Conservation (phyloP, 2,797 vertebrate genomes). For the Sebastes oblongus region DNA sequence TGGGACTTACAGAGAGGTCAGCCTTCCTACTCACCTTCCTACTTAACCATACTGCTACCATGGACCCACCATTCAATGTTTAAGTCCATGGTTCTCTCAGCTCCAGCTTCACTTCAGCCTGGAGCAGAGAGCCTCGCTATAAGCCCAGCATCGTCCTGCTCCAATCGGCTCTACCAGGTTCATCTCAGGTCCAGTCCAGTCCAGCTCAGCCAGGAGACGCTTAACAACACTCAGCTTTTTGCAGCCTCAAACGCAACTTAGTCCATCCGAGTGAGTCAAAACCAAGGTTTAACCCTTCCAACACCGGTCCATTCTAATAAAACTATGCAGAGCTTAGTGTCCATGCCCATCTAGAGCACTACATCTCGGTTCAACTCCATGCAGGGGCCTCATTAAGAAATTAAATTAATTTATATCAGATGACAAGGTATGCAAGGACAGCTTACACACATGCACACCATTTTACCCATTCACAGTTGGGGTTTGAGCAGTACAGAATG, state of each 20-base stretch:
- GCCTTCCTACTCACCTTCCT: conserved; percentile 27
- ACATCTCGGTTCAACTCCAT: background rate
- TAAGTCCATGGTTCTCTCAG: conserved; percentile 48
- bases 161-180: conserved; percentile 58
- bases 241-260: conserved; percentile 36
- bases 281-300: background rate
- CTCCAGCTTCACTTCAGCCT: conserved; percentile 66
- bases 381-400: background rate
- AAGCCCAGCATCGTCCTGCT: conserved; percentile 40
- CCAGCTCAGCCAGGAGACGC: conserved; percentile 48
- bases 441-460: background rate
- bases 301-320: background rate
- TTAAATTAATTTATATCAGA: background rate
- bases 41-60: conserved; percentile 48
- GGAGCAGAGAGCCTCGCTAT: conserved; percentile 42
- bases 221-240: conserved; percentile 24
- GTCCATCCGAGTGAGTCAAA: conserved; percentile 3
- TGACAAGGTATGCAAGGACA: background rate
- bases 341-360: background rate
- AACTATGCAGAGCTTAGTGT: conserved; percentile 60
- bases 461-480: background rate
- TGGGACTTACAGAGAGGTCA: conserved; percentile 30
- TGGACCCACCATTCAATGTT: conserved; percentile 52
- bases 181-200: conserved; percentile 72
- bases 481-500: background rate